Percentiles rank a stretch among this genome's conserved stretches.
phyloP scores from a whole-genome alignment of 92 coral and sea anemone species.

The Porites rus region DNA sequence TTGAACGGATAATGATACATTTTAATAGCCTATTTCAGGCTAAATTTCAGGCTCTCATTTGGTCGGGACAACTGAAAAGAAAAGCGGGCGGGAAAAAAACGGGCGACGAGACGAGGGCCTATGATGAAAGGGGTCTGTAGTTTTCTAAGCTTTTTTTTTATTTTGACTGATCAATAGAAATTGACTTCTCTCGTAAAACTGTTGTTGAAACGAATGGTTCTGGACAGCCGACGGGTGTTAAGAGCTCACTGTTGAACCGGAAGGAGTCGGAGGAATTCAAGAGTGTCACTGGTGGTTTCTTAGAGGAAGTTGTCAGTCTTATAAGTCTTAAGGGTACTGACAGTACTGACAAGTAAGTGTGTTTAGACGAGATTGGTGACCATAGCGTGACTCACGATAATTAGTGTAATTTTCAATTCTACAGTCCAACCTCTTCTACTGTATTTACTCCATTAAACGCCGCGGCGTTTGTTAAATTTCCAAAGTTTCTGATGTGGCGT shows the following conservation, averaged over 20 bases:
- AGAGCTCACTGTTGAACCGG: background rate
- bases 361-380: background rate
- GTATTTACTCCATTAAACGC: too few relatives aligned
- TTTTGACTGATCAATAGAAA: constrained; percentile 47
- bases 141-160: background rate
- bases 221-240: constrained; percentile 18
- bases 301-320: constrained; percentile 82
- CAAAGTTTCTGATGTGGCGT: too few relatives aligned
- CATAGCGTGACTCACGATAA: background rate
- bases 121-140: too few relatives aligned
- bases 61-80: too few relatives aligned
- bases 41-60: too few relatives aligned
- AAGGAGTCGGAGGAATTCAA: constrained; percentile 56
- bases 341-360: constrained; percentile 23
- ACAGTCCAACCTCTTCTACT: too few relatives aligned
- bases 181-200: constrained; percentile 79
- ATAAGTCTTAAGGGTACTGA: constrained; percentile 50
- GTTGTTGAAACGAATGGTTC: constrained; percentile 56
- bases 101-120: too few relatives aligned
- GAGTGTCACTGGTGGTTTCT: constrained; percentile 82
- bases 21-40: too few relatives aligned
- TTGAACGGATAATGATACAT: too few relatives aligned
- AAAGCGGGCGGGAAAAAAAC: too few relatives aligned
- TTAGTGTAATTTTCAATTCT: too few relatives aligned
- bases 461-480: too few relatives aligned